Conservation (phyloP, 2,113 vertebrate species). For the Bambusicola thoracicus region DNA sequence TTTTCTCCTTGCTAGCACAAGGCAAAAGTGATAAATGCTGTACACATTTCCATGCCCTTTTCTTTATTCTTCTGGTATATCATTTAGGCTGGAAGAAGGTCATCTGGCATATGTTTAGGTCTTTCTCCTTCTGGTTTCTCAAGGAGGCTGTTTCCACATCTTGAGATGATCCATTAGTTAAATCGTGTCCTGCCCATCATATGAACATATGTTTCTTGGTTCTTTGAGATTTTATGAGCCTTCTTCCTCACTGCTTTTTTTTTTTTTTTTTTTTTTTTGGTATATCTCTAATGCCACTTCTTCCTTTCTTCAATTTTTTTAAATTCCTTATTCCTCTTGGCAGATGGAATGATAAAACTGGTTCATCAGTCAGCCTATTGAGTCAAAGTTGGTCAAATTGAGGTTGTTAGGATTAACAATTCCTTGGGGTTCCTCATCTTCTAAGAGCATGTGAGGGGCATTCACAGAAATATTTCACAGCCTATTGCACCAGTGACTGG, state of each 20-base stretch:
- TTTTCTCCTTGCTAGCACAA: not conserved
- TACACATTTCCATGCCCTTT: not conserved
- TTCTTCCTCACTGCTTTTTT: not conserved
- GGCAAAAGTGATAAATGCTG: not conserved
- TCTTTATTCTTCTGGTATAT: not conserved
- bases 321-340: not conserved
- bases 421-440: not conserved
- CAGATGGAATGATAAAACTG: not conserved
- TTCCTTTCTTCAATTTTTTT: not conserved
- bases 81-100: not conserved
- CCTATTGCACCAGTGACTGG: not conserved
- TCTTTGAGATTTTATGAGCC: not conserved
- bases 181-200: not conserved
- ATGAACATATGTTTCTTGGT: not conserved
- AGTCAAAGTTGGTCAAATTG: not conserved
- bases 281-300: not conserved
- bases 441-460: not conserved
- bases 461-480: not conserved
- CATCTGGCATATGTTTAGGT: not conserved
- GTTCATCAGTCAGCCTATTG: not conserved
- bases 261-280: not conserved
- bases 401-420: not conserved
- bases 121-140: not conserved
- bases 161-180: not conserved
- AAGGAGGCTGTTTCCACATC: not conserved